Conservation (phyloP, 2,888 invertebrate genomes). For the Dione vanillae region DNA sequence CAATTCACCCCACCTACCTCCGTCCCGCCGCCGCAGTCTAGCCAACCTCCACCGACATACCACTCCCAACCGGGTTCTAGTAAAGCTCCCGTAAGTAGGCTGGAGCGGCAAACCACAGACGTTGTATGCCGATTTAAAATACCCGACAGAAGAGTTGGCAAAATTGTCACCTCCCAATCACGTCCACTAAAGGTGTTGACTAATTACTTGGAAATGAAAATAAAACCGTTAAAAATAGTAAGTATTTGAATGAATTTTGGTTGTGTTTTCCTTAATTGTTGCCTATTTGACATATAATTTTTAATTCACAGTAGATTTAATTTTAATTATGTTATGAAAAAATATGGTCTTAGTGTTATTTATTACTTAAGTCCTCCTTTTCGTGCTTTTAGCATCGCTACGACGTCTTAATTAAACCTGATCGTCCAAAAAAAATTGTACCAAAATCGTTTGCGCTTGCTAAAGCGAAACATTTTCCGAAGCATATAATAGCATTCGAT, state of each 20-base stretch:
- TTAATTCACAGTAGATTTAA: no score
- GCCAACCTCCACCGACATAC: not conserved
- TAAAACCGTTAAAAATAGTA: constrained; percentile 76
- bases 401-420: constrained; percentile 89
- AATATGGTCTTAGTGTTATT: no score
- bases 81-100: not conserved
- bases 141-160: constrained; percentile 70
- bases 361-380: not conserved
- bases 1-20: not conserved
- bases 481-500: constrained; percentile 87
- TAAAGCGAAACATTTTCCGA: constrained; percentile 64
- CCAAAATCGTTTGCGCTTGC: constrained; percentile 74
- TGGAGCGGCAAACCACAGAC: not conserved
- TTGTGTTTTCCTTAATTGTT: no score
- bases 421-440: constrained; percentile 87
- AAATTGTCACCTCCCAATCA: constrained; percentile 49
- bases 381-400: constrained; percentile 87
- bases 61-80: not conserved
- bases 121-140: constrained; percentile 57
- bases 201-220: constrained; percentile 86
- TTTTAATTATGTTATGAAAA: no score
- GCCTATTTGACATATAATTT: no score
- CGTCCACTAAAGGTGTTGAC: constrained; percentile 73
- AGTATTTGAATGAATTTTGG: constrained; percentile 53
- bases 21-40: constrained; percentile 20